Evolutionary conservation across 2,888 invertebrate genomes (phyloP), one percentile per base, ranked within the genome.

Genomic region (Drosophila ustulata): DNA sequence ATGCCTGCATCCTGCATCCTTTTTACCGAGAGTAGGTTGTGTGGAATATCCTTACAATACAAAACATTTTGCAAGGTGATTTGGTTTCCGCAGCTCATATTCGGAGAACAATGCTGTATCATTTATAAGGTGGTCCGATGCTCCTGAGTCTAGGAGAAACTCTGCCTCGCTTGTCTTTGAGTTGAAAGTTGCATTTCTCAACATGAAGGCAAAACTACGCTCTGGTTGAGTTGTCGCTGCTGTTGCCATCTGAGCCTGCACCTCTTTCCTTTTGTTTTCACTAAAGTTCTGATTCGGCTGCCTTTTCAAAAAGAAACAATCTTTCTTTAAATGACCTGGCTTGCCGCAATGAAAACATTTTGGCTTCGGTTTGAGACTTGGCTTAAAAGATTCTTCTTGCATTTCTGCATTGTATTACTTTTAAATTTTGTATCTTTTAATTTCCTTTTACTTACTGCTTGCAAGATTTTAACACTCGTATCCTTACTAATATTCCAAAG

Each of bases 61-160:
- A 91, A 76, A 3, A 75, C 69, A 25, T 78, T 66, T 47, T 53
- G 34, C 28, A 61, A 25, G 8, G 53, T 37, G 9, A 64, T 64
- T 28, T 53, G 4, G 4, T 53, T 49, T 26, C 58, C 53, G 28
- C 4, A 50, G 23, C 45, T 18, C 18, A 18, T 18, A 18, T 18
- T 18, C 18, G 18, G 18, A 18, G 18, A 28, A 65, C 23, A 66
- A 28, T 1, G 11, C 9, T 6, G 1, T 25, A 1, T 51, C 25
- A 6, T 51, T 51, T n/a, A 51, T 37, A 1, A 51, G 11, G 11
- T 50, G 50, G 4, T 50, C 50, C 2, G 50, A 50, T 3, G 50
- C 52, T 28, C 52, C 61, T 30, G 68, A 68, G 32, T 59, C 58
- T 39, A 56, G n/a, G 3, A 50, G 34, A 34, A 50, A 50, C 13